phyloP scores from a whole-genome alignment of 2,888 invertebrate genomes.

The Anarsia innoxiella region DNA sequence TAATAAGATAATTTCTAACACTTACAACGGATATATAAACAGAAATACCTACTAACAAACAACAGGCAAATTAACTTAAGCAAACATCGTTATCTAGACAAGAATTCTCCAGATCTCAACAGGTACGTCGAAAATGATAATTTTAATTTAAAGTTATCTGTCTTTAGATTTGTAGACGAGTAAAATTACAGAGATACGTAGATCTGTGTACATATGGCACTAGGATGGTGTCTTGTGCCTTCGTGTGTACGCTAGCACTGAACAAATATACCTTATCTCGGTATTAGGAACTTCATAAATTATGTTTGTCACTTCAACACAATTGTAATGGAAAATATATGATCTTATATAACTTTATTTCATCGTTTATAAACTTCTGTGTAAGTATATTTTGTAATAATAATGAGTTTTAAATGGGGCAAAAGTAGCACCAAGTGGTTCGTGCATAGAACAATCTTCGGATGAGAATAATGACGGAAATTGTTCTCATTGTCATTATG shows the following conservation, averaged over 20 bases:
- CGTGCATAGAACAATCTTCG: no score
- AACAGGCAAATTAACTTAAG: slow-evolving; percentile 29
- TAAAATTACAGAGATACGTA: slow-evolving; percentile 65
- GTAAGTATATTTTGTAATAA: no score
- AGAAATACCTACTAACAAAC: no score
- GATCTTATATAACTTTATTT: no score
- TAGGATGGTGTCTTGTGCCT: slow-evolving; percentile 65
- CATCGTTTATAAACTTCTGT: no score
- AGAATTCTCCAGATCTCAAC: slow-evolving; percentile 11
- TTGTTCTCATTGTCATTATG: no score
- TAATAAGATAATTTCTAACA: no score
- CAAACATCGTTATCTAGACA: slow-evolving; percentile 23
- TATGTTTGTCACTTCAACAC: slow-evolving; percentile 69
- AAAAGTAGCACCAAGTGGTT: no score
- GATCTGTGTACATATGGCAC: slow-evolving; percentile 64
- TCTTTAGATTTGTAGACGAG: slow-evolving; percentile 59
- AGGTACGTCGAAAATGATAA: slow-evolving; percentile 36
- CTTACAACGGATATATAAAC: no score
- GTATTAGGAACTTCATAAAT: slow-evolving; percentile 74
- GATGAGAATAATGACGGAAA: no score
- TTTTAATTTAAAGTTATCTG: slow-evolving; percentile 60
- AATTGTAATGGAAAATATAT: slow-evolving; percentile 48
- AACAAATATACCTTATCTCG: slow-evolving; percentile 70
- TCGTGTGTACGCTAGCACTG: no score
- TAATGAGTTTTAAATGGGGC: no score